Conservation (phyloP, 2,888 invertebrate genomes). For the Drosophila fungiperda region DNA sequence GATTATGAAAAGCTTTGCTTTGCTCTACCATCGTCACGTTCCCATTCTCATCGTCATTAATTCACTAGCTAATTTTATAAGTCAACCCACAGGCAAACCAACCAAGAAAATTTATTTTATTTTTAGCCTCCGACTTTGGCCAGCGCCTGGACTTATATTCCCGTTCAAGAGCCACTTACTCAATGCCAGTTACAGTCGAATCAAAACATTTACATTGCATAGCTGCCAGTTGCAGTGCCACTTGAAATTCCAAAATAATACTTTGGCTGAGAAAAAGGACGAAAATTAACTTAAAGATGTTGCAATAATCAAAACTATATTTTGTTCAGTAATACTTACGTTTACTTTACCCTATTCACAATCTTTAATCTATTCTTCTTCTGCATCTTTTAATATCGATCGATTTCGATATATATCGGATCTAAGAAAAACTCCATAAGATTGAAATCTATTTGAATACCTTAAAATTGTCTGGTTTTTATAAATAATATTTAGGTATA, state of each 20-base stretch:
- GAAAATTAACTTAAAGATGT: conserved; percentile 63
- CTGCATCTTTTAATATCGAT: not conserved
- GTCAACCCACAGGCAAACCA: not conserved
- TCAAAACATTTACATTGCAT: conserved; percentile 39
- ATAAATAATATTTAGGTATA: too few species aligned
- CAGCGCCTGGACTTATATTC: conserved; percentile 23
- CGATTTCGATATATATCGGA: too few species aligned
- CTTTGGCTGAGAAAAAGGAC: conserved; percentile 48
- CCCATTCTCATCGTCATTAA: conserved; percentile 24
- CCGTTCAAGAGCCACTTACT: conserved; percentile 30
- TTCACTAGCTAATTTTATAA: conserved; percentile 29
- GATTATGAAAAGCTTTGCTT: conserved; percentile 34
- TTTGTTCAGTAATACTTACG: too few species aligned
- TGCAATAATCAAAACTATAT: not conserved
- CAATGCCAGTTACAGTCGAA: not conserved
- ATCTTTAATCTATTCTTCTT: not conserved
- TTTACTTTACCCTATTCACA: not conserved
- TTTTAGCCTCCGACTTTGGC: not conserved
- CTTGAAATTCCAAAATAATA: conserved; percentile 27
- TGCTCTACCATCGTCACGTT: not conserved
- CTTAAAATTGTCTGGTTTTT: too few species aligned
- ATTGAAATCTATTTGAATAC: too few species aligned
- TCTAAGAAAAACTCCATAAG: not conserved
- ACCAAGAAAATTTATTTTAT: not conserved
- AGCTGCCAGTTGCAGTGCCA: conserved; percentile 21